These are phyloP conservation scores for Clarias magur DNA, from an alignment of 2,113 vertebrate genomes.

Conservation along the genomic window DNA sequence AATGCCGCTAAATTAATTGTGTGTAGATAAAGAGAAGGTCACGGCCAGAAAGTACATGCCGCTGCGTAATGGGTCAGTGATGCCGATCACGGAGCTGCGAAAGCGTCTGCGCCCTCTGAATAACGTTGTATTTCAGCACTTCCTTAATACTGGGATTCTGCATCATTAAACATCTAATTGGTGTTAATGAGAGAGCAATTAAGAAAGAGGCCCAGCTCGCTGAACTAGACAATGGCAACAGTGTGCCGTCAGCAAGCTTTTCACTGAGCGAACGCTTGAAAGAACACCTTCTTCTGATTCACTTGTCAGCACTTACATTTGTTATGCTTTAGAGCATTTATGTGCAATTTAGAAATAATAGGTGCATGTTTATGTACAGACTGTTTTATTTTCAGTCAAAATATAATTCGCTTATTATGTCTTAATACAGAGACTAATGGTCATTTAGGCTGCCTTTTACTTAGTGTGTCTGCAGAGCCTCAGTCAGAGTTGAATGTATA, in stretches of 20 bases:
- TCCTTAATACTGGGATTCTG: slow-evolving; percentile 46
- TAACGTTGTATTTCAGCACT: slow-evolving; percentile 44
- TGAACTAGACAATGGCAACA: slow-evolving; percentile 43
- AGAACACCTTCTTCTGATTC: slow-evolving; percentile 40
- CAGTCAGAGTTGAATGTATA: not conserved
- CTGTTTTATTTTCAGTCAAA: slow-evolving; percentile 48
- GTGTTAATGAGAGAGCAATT: slow-evolving; percentile 54
- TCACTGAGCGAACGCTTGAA: slow-evolving; percentile 26
- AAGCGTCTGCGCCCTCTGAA: slow-evolving; percentile 39
- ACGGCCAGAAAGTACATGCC: not conserved
- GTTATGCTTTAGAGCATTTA: slow-evolving; percentile 37
- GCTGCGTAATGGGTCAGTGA: not conserved
- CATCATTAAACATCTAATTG: slow-evolving; percentile 55
- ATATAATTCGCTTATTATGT: slow-evolving; percentile 43
- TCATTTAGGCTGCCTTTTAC: not conserved
- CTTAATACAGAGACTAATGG: slow-evolving; percentile 19
- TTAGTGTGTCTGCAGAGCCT: slow-evolving; percentile 17
- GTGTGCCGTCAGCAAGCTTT: slow-evolving; percentile 45
- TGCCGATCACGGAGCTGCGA: slow-evolving; percentile 11
- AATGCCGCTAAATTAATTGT: not conserved
- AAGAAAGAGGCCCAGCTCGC: slow-evolving; percentile 46
- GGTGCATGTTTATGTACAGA: slow-evolving; percentile 46
- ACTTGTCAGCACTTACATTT: slow-evolving; percentile 38
- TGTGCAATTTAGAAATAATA: slow-evolving; percentile 45
- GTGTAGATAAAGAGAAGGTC: not conserved